Evolutionary conservation across 2,113 vertebrate species (phyloP), one percentile per base, ranked within the genome.

Genomic region (Mesitornis unicolor): DNA sequence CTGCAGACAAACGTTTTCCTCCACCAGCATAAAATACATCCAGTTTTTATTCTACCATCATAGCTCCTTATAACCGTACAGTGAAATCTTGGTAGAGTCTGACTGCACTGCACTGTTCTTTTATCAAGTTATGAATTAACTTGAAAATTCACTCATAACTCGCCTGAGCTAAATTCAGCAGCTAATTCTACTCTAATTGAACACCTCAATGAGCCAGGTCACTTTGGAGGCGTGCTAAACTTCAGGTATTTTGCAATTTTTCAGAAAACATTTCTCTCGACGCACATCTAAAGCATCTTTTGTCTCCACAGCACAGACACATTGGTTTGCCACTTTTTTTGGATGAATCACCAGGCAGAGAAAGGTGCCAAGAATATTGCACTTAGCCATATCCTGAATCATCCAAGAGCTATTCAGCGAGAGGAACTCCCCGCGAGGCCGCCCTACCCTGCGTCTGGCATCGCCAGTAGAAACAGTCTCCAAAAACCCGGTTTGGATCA

Each of bases 181-280:
- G 36, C 21, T n/a, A n/a, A 35, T 73, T 69, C 74, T 63, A 31
- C 56, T 13, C 33, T 8, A 54, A 36, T 0, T 19, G 7, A 69
- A 56, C 47, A 13, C 21, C 25, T 29, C 29, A 10, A 28, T 35
- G 21, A 77, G 7, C 36, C 42, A 86, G 16, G 22, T 73, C 48
- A 57, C 33, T 33, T 61, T 0, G 5, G 31, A 6, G 10, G 29
- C 1, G 38, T 0, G 4, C 31, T 64, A 45, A 76, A 60, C 28
- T 75, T 84, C 0, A 8, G 35, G 17, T 64, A 22, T 22, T 57
- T 74, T 70, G 8, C 71, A 56, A 16, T 50, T 71, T 67, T 59
- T 21, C 33, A 60, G 29, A 35, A 24, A 65, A 57, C 12, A 29
- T 51, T 53, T 19, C 43, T 28, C 56, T 79, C 71, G 20, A n/a